Base-by-base conservation (phyloP, 2,797 vertebrate genomes). In the Lutjanus argentimaculatus region DNA sequence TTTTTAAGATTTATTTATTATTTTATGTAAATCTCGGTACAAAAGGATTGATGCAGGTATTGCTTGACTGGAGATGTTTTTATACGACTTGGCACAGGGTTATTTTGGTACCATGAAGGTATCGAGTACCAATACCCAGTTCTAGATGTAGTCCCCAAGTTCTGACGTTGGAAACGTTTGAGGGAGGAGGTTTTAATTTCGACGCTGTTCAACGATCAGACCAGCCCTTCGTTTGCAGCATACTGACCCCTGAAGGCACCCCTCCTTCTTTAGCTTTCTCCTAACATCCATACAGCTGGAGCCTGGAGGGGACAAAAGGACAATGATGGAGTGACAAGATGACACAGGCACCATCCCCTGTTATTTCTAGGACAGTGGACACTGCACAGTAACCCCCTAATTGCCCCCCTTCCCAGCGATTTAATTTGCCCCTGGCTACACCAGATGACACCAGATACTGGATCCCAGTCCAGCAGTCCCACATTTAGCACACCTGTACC, bases 301-400 rank as follows among this genome's bases (percentile, higher is more conserved):
- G 82, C 22, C 75, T 76, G 13, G 25, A 70, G 71, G 66, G 72
- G 84, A 87, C 88, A 88, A 87, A 88, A 71, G 85, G 73, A 85
- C 85, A 84, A 76, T 61, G 77, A 87, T 30, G 68, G 66, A 84
- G 83, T 76, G 85, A 89, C 85, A 75, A 64, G 71, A 89, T 89
- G 88, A 91, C 86, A 90, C 70, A 69, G 85, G 87, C 90, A 90
- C 85, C 78, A 71, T 85, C 56, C 74, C 70, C 10, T 80, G 77
- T 92, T 92, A 88, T 89, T 93, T 92, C 91, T 91, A 91, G 90
- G 59, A 91, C 89, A 92, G 88, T 92, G 90, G 84, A 80, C 88
- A 84, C 68, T 71, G 80, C 83, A 78, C 79, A 82, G 78, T 86
- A 84, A 86, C 88, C 82, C 68, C 81, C 71, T 19, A 6, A 1